A percentile compares a stretch with the other conserved stretches of the same genome.
phyloP scores from a whole-genome alignment of 2,113 vertebrate species.

The Apistogramma diplotaenia region DNA sequence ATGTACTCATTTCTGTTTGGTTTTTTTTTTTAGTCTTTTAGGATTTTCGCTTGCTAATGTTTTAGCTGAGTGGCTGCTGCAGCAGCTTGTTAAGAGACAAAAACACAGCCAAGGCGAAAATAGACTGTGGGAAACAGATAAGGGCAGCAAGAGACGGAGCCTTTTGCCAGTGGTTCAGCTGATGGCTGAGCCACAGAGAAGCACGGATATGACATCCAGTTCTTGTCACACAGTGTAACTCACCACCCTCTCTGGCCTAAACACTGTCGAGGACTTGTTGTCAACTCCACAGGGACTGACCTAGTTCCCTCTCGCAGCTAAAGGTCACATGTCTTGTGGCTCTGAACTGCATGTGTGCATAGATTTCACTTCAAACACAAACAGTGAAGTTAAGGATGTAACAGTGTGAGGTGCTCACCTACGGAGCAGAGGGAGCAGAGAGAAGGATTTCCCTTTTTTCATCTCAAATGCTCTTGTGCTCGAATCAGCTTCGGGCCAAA shows the following conservation, averaged over 20 bases:
- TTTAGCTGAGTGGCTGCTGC: neutral
- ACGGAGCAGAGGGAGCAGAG: neutral
- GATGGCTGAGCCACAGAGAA: conserved; percentile 8
- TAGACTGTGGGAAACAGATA: conserved; percentile 53
- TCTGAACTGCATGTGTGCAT: neutral
- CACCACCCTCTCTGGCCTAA: neutral
- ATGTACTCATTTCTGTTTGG: neutral
- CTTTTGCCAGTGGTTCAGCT: conserved; percentile 38
- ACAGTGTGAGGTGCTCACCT: conserved; percentile 1
- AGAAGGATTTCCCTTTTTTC: neutral
- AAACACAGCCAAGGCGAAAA: conserved; percentile 44
- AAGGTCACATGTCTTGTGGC: conserved; percentile 42
- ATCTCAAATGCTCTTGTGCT: neutral
- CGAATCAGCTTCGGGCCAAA: neutral
- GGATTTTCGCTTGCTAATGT: conserved; percentile 1
- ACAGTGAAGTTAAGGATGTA: conserved; percentile 6
- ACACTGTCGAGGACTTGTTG: conserved; percentile 42
- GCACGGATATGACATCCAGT: conserved; percentile 40
- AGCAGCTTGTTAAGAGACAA: neutral
- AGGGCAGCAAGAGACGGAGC: conserved; percentile 24
- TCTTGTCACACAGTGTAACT: conserved; percentile 38
- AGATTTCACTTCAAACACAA: conserved; percentile 24
- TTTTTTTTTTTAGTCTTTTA: neutral
- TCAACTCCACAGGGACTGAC: conserved; percentile 47
- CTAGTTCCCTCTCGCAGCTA: conserved; percentile 50